phyloP scores from a whole-genome alignment of 2,797 vertebrate species.

The Sparidentex hasta region DNA sequence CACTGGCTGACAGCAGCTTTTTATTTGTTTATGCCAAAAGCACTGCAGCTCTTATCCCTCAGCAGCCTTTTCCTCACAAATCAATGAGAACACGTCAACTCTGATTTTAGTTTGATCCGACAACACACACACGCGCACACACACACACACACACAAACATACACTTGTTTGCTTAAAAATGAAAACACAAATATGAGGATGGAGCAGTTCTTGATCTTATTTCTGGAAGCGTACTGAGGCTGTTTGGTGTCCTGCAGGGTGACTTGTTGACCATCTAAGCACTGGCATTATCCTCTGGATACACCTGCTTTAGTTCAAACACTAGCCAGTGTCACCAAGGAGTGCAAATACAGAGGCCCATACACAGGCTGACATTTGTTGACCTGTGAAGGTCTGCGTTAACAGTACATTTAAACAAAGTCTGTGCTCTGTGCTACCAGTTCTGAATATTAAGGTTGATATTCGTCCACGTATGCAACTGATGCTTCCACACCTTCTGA shows the following conservation, averaged over 20 bases:
- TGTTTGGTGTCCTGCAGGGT: constrained; percentile 18
- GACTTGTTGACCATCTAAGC: constrained; percentile 32
- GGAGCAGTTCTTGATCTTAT: constrained; percentile 16
- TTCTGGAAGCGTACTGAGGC: constrained; percentile 3
- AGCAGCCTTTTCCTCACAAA: constrained; percentile 72
- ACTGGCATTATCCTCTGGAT: not conserved
- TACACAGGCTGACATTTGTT: not conserved
- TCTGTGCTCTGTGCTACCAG: not conserved
- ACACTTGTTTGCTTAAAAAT: constrained; percentile 19
- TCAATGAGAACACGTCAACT: constrained; percentile 74
- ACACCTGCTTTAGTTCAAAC: constrained; percentile 10
- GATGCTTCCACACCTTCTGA: not conserved
- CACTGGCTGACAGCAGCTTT: constrained; percentile 51
- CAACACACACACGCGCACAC: constrained; percentile 27
- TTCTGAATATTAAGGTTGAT: not conserved
- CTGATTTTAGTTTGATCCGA: constrained; percentile 69
- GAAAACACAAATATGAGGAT: constrained; percentile 25
- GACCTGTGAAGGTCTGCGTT: not conserved
- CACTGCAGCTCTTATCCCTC: constrained; percentile 63
- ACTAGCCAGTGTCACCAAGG: not conserved
- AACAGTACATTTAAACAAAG: not conserved
- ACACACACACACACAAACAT: not conserved
- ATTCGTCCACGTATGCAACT: not conserved
- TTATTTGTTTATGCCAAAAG: constrained; percentile 70
- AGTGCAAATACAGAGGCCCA: not conserved